phyloP scores from a whole-genome alignment of 2,113 vertebrate genomes.

The Blennius ocellaris region DNA sequence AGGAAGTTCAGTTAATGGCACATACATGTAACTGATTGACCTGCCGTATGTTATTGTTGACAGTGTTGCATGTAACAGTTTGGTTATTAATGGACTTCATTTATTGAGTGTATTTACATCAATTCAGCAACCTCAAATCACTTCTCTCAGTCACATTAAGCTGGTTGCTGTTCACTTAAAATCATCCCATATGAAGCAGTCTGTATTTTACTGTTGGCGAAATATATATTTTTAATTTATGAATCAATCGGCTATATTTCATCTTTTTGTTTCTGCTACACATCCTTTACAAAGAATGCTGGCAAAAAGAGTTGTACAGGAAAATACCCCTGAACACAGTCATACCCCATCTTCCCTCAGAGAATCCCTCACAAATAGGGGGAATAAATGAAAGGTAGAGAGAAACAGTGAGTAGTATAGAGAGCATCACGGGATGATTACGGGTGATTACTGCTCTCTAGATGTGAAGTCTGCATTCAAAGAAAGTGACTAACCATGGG shows the following conservation, averaged over 20 bases:
- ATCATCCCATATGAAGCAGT: no score
- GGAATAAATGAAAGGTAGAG: conserved; percentile 50
- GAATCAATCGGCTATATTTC: background rate
- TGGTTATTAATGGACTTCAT: no score
- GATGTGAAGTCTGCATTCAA: conserved; percentile 67
- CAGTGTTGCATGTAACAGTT: no score
- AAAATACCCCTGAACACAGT: conserved; percentile 46
- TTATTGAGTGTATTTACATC: no score
- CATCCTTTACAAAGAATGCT: conserved; percentile 1
- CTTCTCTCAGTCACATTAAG: no score
- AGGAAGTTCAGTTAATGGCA: no score
- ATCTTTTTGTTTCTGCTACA: background rate
- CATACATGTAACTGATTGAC: no score
- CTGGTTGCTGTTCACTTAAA: no score
- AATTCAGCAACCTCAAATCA: no score
- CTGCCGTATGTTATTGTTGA: no score
- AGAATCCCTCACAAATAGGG: conserved; percentile 37
- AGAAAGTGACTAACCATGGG: conserved; percentile 61
- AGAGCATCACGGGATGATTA: conserved; percentile 70
- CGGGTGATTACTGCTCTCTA: conserved; percentile 66
- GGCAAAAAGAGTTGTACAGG: conserved; percentile 12
- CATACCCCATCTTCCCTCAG: conserved; percentile 19
- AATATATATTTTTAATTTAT: no score
- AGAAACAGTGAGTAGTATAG: conserved; percentile 44
- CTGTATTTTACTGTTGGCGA: no score